These are phyloP conservation scores for Sigmodon hispidus DNA, from an alignment of 2,113 vertebrate species.

Conservation along the genomic window DNA sequence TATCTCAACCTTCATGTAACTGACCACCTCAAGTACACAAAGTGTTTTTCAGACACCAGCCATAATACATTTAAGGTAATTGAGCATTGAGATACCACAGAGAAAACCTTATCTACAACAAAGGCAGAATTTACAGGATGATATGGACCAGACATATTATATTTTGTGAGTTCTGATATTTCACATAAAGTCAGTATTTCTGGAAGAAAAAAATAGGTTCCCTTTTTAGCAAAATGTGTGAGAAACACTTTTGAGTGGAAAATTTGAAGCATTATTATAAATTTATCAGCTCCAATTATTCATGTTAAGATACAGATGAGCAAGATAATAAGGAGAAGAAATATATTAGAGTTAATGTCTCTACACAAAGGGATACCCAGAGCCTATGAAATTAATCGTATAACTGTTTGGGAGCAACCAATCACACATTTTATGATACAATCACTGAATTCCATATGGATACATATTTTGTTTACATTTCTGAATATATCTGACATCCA, in stretches of 20 bases:
- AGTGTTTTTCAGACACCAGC: background rate
- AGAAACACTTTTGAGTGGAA: background rate
- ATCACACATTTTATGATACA: background rate
- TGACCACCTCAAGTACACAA: background rate
- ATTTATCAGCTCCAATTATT: background rate
- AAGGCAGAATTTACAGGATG: background rate
- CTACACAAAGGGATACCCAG: background rate
- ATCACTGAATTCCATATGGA: background rate
- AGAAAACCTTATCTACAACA: background rate
- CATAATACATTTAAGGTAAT: background rate
- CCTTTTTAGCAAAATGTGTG: background rate
- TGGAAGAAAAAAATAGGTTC: background rate
- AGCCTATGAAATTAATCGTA: background rate
- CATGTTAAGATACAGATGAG: background rate
- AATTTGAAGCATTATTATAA: background rate
- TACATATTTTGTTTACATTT: background rate
- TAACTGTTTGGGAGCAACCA: background rate
- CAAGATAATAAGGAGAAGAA: background rate
- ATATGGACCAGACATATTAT: background rate
- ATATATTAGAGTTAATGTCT: background rate
- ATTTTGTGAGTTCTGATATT: background rate
- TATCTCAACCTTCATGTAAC: background rate
- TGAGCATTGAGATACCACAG: background rate
- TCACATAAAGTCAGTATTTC: background rate
- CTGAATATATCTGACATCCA: constrained; percentile 14